phyloP scores from a whole-genome alignment of 2,113 vertebrate genomes.

The Tragelaphus scriptus region DNA sequence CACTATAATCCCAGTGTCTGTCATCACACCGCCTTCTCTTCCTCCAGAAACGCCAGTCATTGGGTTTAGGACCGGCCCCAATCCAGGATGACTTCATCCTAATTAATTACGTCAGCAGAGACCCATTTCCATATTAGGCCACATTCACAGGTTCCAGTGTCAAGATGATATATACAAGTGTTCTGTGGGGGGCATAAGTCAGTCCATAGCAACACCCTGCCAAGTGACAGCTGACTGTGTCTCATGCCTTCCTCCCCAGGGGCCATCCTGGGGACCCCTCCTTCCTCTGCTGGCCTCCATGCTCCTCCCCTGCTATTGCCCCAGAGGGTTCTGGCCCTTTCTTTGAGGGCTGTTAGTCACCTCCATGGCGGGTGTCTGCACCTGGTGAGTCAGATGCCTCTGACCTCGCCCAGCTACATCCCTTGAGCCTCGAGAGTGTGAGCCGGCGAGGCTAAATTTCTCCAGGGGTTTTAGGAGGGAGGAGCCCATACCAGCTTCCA shows the following conservation, averaged over 20 bases:
- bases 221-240: neutral
- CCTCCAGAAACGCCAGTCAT: neutral
- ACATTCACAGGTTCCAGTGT: neutral
- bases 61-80: neutral
- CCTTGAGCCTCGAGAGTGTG: neutral
- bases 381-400: slow-evolving; percentile 25
- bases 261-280: neutral
- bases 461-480: neutral
- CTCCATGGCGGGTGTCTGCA: neutral
- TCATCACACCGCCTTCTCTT: neutral
- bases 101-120: neutral
- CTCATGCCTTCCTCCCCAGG: neutral
- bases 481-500: neutral
- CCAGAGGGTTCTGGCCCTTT: neutral
- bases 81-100: neutral
- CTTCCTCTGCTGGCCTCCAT: neutral
- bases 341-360: neutral
- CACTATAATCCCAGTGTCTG: neutral
- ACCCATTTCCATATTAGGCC: neutral
- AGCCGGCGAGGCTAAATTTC: neutral
- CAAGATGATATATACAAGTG: neutral
- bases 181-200: too few species aligned
- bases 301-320: neutral
- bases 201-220: neutral
- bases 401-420: neutral